Percentiles rank a stretch among this genome's conserved stretches.
These are phyloP conservation scores for Myotis myotis DNA, from an alignment of 2,797 vertebrate genomes.

Conservation along the genomic window DNA sequence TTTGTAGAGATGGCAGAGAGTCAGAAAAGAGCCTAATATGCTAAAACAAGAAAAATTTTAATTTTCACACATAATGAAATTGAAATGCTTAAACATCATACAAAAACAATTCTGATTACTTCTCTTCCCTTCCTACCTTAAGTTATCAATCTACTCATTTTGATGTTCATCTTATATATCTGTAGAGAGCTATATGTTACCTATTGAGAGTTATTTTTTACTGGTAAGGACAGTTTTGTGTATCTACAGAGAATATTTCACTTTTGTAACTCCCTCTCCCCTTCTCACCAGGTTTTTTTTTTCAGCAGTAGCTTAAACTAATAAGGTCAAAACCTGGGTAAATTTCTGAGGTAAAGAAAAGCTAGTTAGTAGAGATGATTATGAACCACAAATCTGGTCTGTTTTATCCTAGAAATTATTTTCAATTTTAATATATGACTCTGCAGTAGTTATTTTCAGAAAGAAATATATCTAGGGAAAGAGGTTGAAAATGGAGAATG, in stretches of 20 bases:
- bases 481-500: not conserved
- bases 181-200: not conserved
- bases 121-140: not conserved
- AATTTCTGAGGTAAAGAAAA: not conserved
- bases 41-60: conserved; percentile 7
- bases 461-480: not conserved
- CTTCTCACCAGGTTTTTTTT: not conserved
- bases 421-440: not conserved
- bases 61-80: not conserved
- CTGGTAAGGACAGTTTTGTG: not conserved
- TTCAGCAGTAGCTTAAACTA: not conserved
- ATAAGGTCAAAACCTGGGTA: not conserved
- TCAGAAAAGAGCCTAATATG: not conserved
- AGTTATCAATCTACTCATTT: not conserved
- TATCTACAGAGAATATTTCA: not conserved
- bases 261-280: not conserved
- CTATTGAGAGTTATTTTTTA: not conserved
- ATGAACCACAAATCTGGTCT: not conserved
- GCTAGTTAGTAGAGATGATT: not conserved
- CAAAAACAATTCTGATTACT: not conserved
- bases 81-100: not conserved
- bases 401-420: not conserved
- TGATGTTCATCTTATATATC: not conserved
- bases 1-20: not conserved
- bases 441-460: not conserved